Percentiles rank a stretch among this genome's conserved stretches.
Conservation (phyloP, 2,113 vertebrate genomes). For the Vimba vimba region DNA sequence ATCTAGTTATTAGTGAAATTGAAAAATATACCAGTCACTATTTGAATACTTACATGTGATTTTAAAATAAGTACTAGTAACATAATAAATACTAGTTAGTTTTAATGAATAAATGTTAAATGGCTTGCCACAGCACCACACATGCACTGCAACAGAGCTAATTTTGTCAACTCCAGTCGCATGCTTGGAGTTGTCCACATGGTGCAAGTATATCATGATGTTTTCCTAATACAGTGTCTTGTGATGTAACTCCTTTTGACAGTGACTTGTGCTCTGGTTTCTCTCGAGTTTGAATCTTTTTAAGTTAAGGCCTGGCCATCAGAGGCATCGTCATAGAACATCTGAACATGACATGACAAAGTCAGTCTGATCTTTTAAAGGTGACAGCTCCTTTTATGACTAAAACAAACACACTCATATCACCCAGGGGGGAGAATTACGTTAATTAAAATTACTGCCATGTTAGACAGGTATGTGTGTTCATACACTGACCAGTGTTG, state of each 20-base stretch:
- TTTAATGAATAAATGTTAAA: slow-evolving; percentile 5
- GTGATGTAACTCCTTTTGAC: slow-evolving; percentile 23
- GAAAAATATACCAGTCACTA: background rate
- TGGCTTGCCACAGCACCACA: slow-evolving; percentile 31
- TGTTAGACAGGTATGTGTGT: background rate
- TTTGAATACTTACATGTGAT: background rate
- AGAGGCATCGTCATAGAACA: background rate
- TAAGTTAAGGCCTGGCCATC: background rate
- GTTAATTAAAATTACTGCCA: background rate
- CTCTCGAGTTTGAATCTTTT: background rate
- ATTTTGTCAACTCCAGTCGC: slow-evolving; percentile 49
- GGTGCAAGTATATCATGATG: slow-evolving; percentile 42
- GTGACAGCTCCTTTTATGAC: background rate
- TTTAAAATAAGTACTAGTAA: background rate
- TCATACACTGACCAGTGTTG: background rate
- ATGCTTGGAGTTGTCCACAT: slow-evolving; percentile 36
- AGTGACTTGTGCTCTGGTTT: slow-evolving; percentile 16
- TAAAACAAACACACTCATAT: background rate
- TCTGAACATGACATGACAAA: background rate
- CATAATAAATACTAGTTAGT: background rate
- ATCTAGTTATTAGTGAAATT: background rate
- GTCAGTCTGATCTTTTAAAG: background rate
- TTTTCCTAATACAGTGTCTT: slow-evolving; percentile 34
- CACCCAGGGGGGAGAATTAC: slow-evolving; percentile 5
- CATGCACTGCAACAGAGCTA: slow-evolving; percentile 37